Base-by-base conservation (phyloP, 2,113 vertebrate genomes). In the Ctenomys sociabilis region DNA sequence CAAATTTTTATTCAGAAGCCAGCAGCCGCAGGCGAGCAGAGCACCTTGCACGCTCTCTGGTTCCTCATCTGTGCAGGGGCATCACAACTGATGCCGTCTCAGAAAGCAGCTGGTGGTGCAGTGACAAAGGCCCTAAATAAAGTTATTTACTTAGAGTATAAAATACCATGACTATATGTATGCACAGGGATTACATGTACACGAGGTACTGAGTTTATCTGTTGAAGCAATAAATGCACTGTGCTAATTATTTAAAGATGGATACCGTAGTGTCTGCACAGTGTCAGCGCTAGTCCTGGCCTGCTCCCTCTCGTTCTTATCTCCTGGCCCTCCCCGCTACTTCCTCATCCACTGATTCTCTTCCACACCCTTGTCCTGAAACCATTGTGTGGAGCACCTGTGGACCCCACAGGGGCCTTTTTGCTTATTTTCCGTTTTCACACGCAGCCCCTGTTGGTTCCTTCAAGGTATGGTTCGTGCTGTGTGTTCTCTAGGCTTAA, bases 171-270 rank as follows among this genome's bases (percentile, higher is more conserved):
- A 68, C 26, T 32, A 2, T 43, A 7, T 9, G 37, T 75, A 13
- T 26, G 0, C 24, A 24, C 1, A 35, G 10, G 17, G 4, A 73
- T n/a, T 32, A 17, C 5, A 19, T 2, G 4, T 5, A 32, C 12
- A 52, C 26, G 26, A 57, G 17, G 21, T 37, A 37, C 8, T 6
- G 24, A 63, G 54, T 93, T 45, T 37, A 11, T 52, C 30, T 66
- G 37, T 84, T 64, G 63, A 37, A 43, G 37, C 7, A 86, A 21
- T 28, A 70, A 91, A 10, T 45, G 19, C 19, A 10, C 5, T 5
- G 0, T 54, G 45, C 54, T 68, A 8, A 32, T 52, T 22, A 78
- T 37, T 81, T 80, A 35, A 75, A 82, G 68, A 2, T 61, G 75
- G 22, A 66, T 1, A 24, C 7, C 0, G 2, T 57, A 22, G 7